Percentiles rank a stretch among this genome's conserved stretches.
Conservation (phyloP, 2,888 invertebrate genomes). For the Gari tellinella region DNA sequence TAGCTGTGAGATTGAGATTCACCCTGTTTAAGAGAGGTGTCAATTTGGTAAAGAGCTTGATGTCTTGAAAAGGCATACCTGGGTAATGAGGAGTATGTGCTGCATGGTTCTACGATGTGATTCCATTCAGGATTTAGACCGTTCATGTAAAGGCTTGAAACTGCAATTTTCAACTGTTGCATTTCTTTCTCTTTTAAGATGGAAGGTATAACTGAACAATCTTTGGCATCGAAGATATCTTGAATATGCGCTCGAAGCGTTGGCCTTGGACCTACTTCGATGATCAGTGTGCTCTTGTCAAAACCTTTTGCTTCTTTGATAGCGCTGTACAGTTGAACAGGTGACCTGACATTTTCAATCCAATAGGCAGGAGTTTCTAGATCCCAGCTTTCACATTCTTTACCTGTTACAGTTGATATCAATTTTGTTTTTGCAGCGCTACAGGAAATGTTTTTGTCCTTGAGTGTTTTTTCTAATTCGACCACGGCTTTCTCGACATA, state of each 20-base stretch:
- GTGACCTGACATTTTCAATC: constrained; percentile 63
- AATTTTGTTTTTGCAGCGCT: background rate
- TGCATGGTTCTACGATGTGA: too few species aligned
- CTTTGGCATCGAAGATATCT: constrained; percentile 26
- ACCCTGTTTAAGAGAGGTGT: too few species aligned
- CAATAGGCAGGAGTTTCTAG: constrained; percentile 54
- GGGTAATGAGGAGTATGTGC: too few species aligned
- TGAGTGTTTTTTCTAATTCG: constrained; percentile 19
- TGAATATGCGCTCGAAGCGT: constrained; percentile 59
- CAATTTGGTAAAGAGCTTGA: too few species aligned
- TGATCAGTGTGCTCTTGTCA: constrained; percentile 48
- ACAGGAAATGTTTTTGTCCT: constrained; percentile 3
- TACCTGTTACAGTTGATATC: constrained; percentile 38
- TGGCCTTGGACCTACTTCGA: constrained; percentile 72
- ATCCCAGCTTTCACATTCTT: background rate
- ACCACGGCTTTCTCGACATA: constrained; percentile 40
- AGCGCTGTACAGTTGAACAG: constrained; percentile 63
- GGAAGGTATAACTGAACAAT: too few species aligned
- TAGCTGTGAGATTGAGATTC: background rate
- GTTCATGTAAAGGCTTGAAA: too few species aligned
- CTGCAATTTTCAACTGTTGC: too few species aligned
- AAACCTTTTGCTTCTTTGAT: constrained; percentile 29
- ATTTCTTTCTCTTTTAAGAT: too few species aligned
- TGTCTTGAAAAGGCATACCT: too few species aligned
- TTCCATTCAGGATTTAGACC: too few species aligned